Base-by-base conservation (phyloP, 1,140 invertebrate species). In the Trichomalopsis sarcophagae region DNA sequence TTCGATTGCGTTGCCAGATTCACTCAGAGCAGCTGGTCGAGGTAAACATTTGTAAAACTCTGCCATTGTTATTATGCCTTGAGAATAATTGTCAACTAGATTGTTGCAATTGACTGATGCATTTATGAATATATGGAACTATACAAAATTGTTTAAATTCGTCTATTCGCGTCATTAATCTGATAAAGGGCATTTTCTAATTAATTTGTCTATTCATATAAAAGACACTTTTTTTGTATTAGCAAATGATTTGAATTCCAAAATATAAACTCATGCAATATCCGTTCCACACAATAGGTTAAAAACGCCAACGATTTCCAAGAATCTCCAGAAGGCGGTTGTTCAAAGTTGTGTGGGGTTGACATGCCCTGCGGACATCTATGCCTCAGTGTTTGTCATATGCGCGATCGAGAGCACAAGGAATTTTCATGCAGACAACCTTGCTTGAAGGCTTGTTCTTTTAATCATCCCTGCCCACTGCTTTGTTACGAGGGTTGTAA, bases 261-360 rank as follows among this genome's bases (percentile, higher is more conserved):
- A 33, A 33, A 33, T 4, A 33, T 1, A 33, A 33, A 36, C 33
- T 36, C 33, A 36, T 36, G 33, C 33, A 36, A 36, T 6, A 36
- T 36, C 11, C 21, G 5, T 6, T 33, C 2, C 11, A 66, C 30
- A 1, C 21, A n/a, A 50, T 44, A 69, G 62, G 14, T 81, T 44
- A 81, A 21, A 68, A 30, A 6, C 33, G 79, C 17, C 0, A 23
- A 81, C 0, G 62, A 81, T 27, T 81, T 81, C 69, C 30, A 71
- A 30, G 9, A 81, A 27, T 81, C 62, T 69, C 79, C 66, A 3
- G 79, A 71, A 27, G 79, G 79, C n/a, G 79, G 79, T 5, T 81
- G 79, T n/a, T 69, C 14, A 14, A 68, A 81, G 27, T 23, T 6
- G 6, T 81, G 79, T 17, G 14, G 40, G 5, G 21, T 21, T 21